These are phyloP conservation scores for Andrena minutula DNA, from an alignment of 2,888 invertebrate genomes.

Conservation along the genomic window DNA sequence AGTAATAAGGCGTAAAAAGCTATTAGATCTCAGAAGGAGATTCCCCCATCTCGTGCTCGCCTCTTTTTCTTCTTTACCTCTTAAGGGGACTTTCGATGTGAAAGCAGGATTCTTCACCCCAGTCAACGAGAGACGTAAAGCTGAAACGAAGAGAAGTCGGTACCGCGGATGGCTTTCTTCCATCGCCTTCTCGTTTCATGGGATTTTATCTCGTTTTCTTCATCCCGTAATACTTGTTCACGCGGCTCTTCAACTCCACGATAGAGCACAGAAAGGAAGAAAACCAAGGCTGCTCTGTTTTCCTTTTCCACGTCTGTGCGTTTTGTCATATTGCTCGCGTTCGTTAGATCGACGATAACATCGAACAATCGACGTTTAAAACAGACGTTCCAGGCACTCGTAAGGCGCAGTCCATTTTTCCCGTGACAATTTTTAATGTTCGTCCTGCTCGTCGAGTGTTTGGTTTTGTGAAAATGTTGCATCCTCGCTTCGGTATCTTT, in stretches of 20 bases:
- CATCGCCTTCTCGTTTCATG: constrained; percentile 52
- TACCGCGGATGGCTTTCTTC: constrained; percentile 55
- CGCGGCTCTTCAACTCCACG: constrained; percentile 35
- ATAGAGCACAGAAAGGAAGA: not conserved
- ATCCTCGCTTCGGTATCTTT: not conserved
- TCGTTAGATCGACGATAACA: constrained; percentile 7
- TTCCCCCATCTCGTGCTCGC: constrained; percentile 45
- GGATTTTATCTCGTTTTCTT: constrained; percentile 61
- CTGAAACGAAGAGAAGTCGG: constrained; percentile 47
- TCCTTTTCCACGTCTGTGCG: not conserved
- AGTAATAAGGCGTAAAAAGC: constrained; percentile 74
- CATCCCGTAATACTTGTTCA: constrained; percentile 52
- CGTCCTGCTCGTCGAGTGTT: not conserved
- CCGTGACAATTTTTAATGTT: not conserved
- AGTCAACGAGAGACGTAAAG: constrained; percentile 56
- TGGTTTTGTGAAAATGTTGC: not conserved
- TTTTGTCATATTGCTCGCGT: constrained; percentile 14
- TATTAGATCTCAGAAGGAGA: constrained; percentile 67
- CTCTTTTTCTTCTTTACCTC: constrained; percentile 36
- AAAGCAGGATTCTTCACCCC: constrained; percentile 60
- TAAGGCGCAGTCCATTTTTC: not conserved
- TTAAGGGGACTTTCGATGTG: constrained; percentile 53
- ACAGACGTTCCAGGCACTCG: not conserved
- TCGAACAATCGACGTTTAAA: not conserved
- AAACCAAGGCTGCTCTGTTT: not conserved